A percentile compares a stretch with the other conserved stretches of the same genome.
These are phyloP conservation scores for Meteorus colon DNA, from an alignment of 2,888 invertebrate species.

Conservation along the genomic window DNA sequence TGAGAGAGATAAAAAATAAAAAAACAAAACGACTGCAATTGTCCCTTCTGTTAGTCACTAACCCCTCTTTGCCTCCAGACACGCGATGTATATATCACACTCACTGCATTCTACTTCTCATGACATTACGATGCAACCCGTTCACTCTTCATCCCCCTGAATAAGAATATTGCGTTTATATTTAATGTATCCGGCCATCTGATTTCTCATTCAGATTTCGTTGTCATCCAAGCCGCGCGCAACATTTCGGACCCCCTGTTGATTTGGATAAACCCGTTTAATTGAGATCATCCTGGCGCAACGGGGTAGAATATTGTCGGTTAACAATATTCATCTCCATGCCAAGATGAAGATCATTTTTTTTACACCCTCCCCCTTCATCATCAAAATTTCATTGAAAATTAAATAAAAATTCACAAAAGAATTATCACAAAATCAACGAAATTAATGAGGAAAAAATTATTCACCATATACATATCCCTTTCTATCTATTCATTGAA, in stretches of 20 bases:
- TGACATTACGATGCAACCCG: not conserved
- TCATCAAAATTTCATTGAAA: not conserved
- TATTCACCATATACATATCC: too few species aligned
- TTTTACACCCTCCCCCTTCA: constrained; percentile 5
- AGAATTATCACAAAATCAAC: not conserved
- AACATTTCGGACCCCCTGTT: constrained; percentile 62
- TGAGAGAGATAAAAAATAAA: too few species aligned
- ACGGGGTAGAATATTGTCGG: constrained; percentile 13
- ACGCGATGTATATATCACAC: not conserved
- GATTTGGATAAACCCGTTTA: constrained; percentile 69
- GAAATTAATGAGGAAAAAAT: too few species aligned
- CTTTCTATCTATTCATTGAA: too few species aligned
- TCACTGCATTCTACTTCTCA: not conserved
- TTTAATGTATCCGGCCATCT: constrained; percentile 42
- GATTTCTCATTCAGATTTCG: constrained; percentile 63
- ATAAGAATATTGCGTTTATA: constrained; percentile 26
- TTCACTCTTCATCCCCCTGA: not conserved
- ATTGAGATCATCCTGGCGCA: constrained; percentile 60
- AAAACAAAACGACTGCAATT: too few species aligned
- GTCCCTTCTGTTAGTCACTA: not conserved
- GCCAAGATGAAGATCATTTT: not conserved
- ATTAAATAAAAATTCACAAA: not conserved
- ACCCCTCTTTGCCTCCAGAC: not conserved
- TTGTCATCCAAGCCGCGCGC: constrained; percentile 53
- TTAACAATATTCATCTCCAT: constrained; percentile 7